Evolutionary conservation across 1,140 invertebrate genomes (phyloP), one percentile per base, ranked within the genome.

Genomic region (Calliopsis andreniformis): DNA sequence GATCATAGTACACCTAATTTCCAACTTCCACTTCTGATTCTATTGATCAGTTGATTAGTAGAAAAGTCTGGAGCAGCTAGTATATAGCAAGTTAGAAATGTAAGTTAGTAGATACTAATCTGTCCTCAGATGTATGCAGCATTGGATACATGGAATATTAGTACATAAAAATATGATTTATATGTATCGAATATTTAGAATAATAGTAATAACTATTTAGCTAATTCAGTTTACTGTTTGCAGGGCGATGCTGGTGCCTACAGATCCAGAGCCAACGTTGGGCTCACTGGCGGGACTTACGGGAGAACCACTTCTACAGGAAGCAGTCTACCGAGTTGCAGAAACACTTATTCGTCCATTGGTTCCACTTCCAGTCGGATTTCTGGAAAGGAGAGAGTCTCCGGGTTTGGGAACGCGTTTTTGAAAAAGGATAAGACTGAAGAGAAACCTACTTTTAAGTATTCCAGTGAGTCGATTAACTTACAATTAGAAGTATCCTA

Each of bases 371-470:
- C 85, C 62, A 66, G 51, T 67, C 81, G 87, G 78, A 70, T 81
- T 45, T 53, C 86, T 32, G 76, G 77, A 30, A 91, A 90, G 83
- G 87, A 88, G 32, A 85, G 86, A 61, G 75, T 75, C 53, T 84
- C 83, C 35, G 80, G 84, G 69, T 84, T 78, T 53, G 86, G 85
- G 43, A 80, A 78, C 20, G 80, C 83, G 58, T 88, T 86, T 71
- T 76, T 82, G 18, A 91, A 89, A 75, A 88, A 89, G 43, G 89
- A 88, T 67, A 90, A 88, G 75, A 18, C 77, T 42, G 86, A 85
- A 3, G 91, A 92, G 71, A 91, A 90, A 78, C 63, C 86, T 59
- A 61, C 75, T 32, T 88, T 88, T 42, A 91, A 90, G 82, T 91
- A 86, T 84, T 83, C 87, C 49, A 75, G 90, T 91, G 51, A 89